phyloP scores from a whole-genome alignment of 1,140 invertebrate species.

The Heliconius melpomene region DNA sequence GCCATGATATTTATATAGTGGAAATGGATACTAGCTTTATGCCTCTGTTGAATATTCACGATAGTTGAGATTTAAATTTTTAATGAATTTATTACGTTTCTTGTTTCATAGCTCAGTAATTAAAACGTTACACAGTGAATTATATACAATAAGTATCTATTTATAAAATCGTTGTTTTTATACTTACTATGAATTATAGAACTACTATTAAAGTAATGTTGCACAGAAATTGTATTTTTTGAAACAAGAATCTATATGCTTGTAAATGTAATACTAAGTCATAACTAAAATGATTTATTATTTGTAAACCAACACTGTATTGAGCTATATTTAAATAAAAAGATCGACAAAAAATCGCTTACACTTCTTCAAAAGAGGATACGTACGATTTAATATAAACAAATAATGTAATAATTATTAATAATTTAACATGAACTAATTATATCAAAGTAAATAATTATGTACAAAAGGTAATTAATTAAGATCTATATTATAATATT shows the following conservation, averaged over 20 bases:
- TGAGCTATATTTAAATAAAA: too few species aligned
- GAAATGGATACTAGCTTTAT: conserved; percentile 20
- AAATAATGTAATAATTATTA: too few species aligned
- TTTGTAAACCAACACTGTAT: too few species aligned
- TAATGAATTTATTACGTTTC: conserved; percentile 25
- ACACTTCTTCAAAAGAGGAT: neutral
- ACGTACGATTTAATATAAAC: neutral
- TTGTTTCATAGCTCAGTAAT: neutral
- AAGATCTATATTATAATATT: neutral
- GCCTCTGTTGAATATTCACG: conserved; percentile 32
- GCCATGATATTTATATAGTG: neutral
- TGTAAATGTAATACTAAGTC: too few species aligned
- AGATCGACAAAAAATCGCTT: too few species aligned
- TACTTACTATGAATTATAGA: neutral
- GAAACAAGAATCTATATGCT: neutral
- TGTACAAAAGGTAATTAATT: neutral
- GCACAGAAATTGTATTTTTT: neutral
- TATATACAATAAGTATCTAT: neutral
- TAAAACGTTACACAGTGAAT: neutral
- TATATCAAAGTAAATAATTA: neutral
- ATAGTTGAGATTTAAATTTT: conserved; percentile 28
- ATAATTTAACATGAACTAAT: too few species aligned
- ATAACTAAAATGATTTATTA: neutral
- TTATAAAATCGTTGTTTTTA: neutral
- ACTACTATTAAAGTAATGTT: neutral